Conservation (phyloP, 2,113 vertebrate species). For the Zootoca vivipara region DNA sequence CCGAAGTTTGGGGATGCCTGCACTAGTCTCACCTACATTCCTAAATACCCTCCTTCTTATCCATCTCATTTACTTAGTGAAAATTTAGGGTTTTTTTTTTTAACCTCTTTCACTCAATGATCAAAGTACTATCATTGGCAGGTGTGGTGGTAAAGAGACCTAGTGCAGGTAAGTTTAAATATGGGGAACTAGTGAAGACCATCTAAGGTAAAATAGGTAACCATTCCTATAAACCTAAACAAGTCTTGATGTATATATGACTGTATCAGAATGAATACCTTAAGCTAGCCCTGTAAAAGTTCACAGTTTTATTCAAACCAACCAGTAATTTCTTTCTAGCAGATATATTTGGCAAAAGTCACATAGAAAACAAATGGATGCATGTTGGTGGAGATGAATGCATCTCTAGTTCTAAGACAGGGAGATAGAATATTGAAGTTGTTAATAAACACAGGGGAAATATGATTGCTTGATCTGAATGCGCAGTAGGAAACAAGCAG, state of each 20-base stretch:
- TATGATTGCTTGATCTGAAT: slow-evolving; percentile 67
- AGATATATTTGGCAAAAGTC: slow-evolving; percentile 60
- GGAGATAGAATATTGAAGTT: slow-evolving; percentile 66
- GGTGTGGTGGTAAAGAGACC: neutral
- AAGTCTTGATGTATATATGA: neutral
- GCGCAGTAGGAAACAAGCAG: slow-evolving; percentile 72
- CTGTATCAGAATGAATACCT: neutral
- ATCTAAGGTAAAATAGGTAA: neutral
- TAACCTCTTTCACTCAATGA: neutral
- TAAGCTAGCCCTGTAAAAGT: neutral
- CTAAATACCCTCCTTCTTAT: neutral
- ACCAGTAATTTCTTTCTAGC: slow-evolving; percentile 40
- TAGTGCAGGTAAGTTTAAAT: neutral
- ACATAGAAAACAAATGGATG: slow-evolving; percentile 37
- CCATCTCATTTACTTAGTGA: neutral
- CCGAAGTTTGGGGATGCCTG: too few relatives aligned
- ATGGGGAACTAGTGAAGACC: neutral
- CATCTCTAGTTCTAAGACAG: slow-evolving; percentile 62
- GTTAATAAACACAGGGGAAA: slow-evolving; percentile 60
- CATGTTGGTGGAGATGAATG: slow-evolving; percentile 68
- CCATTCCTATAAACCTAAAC: neutral
- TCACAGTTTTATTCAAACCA: slow-evolving; percentile 43
- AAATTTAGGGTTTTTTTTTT: neutral
- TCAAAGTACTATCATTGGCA: neutral
- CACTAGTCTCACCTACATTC: neutral